A percentile compares a stretch with the other conserved stretches of the same genome.
These are phyloP conservation scores for Aporophyla lueneburgensis DNA, from an alignment of 2,888 invertebrate species.

Conservation along the genomic window DNA sequence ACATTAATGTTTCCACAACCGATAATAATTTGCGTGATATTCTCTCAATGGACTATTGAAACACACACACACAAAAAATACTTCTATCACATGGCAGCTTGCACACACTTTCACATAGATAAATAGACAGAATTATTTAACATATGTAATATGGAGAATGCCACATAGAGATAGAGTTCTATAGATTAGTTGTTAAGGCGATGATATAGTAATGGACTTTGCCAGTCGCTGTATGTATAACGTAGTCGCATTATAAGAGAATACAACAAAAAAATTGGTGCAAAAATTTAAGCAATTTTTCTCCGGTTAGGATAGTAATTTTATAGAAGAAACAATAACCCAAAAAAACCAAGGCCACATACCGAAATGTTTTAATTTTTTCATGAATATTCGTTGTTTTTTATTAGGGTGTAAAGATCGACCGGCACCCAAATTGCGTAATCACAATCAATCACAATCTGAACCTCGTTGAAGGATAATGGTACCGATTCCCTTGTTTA, in stretches of 20 bases:
- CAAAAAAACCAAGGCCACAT: too few species aligned
- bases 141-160: neutral
- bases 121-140: slow-evolving; percentile 9
- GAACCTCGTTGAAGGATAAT: too few species aligned
- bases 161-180: neutral
- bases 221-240: neutral
- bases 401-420: neutral
- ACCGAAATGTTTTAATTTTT: too few species aligned
- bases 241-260: neutral
- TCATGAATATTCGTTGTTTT: too few species aligned
- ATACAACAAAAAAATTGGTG: too few species aligned
- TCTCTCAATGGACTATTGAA: slow-evolving; percentile 25
- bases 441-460: too few species aligned
- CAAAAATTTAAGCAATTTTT: too few species aligned
- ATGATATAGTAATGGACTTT: neutral
- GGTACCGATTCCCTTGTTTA: too few species aligned
- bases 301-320: too few species aligned
- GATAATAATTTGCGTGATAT: slow-evolving; percentile 14
- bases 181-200: neutral
- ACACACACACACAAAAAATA: neutral
- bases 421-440: too few species aligned
- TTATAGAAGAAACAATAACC: too few species aligned
- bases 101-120: neutral
- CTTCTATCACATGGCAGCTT: neutral
- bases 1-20: slow-evolving; percentile 7